Conservation (phyloP, 2,113 vertebrate genomes). For the Phycodurus eques region DNA sequence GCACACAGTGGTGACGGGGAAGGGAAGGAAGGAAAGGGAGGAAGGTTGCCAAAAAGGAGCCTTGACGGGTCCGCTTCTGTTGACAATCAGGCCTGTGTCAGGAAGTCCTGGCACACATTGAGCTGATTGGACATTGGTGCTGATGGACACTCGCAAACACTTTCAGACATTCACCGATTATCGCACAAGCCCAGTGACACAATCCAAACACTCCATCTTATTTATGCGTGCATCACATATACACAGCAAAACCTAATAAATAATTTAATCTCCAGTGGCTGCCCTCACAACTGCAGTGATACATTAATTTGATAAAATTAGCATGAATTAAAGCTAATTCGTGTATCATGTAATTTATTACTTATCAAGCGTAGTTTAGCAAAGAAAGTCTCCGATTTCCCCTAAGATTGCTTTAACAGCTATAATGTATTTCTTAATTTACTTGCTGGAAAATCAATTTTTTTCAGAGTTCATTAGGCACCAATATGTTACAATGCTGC, state of each 20-base stretch:
- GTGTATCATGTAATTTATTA: slow-evolving; percentile 99
- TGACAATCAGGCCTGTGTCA: slow-evolving; percentile 53
- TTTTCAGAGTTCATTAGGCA: slow-evolving; percentile 99
- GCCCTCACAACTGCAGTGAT: slow-evolving; percentile 95
- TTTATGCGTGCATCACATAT: slow-evolving; percentile 62
- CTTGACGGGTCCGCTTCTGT: slow-evolving; percentile 21
- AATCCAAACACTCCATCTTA: slow-evolving; percentile 18
- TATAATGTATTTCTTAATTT: slow-evolving; percentile 99
- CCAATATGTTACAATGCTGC: slow-evolving; percentile 99
- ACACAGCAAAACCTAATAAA: slow-evolving; percentile 79
- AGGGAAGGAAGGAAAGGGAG: slow-evolving; percentile 51
- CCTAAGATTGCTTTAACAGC: slow-evolving; percentile 99
- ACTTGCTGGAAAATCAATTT: slow-evolving; percentile 99
- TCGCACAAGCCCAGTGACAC: slow-evolving; percentile 8
- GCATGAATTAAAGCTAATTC: slow-evolving; percentile 99
- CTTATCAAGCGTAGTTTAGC: slow-evolving; percentile 98
- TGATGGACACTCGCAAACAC: slow-evolving; percentile 11
- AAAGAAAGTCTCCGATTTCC: slow-evolving; percentile 97
- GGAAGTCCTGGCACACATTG: slow-evolving; percentile 37
- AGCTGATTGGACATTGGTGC: slow-evolving; percentile 25
- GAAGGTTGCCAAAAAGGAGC: slow-evolving; percentile 33
- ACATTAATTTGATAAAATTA: slow-evolving; percentile 99
- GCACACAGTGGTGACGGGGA: slow-evolving; percentile 52
- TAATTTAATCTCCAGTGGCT: slow-evolving; percentile 99
- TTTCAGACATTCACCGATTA: slow-evolving; percentile 1